A percentile compares a stretch with the other conserved stretches of the same genome.
phyloP scores from a whole-genome alignment of 2,888 invertebrate genomes.

The Cyclophora albipunctata region DNA sequence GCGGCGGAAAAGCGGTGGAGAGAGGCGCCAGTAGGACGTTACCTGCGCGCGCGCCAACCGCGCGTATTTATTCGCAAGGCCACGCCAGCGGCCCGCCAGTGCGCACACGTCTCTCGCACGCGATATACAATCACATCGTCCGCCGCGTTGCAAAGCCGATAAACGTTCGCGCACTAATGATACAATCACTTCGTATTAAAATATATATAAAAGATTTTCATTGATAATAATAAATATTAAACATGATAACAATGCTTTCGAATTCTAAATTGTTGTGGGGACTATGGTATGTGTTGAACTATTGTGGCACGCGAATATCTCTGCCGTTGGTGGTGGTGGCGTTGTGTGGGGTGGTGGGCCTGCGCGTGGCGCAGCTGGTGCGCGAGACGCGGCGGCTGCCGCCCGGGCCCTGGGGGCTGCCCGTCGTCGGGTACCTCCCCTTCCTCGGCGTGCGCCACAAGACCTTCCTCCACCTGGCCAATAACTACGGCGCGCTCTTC shows the following conservation, averaged over 20 bases:
- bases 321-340: slow-evolving; percentile 65
- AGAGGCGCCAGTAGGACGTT: slow-evolving; percentile 55
- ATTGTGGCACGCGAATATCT: slow-evolving; percentile 56
- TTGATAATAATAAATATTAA: slow-evolving; percentile 32
- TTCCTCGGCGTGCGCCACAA: slow-evolving; percentile 88
- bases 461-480: slow-evolving; percentile 83
- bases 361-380: slow-evolving; percentile 63
- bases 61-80: slow-evolving; percentile 73
- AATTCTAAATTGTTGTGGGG: slow-evolving; percentile 74
- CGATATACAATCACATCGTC: slow-evolving; percentile 54
- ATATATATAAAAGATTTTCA: slow-evolving; percentile 25
- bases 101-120: slow-evolving; percentile 66
- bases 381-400: slow-evolving; percentile 76
- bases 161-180: slow-evolving; percentile 55
- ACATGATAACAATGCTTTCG: slow-evolving; percentile 51
- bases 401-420: slow-evolving; percentile 92
- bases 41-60: slow-evolving; percentile 54
- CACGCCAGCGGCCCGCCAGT: slow-evolving; percentile 67
- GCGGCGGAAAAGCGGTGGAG: slow-evolving; percentile 51
- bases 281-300: slow-evolving; percentile 61
- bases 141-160: slow-evolving; percentile 49
- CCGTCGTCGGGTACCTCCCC: slow-evolving; percentile 88
- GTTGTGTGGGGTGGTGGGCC: slow-evolving; percentile 68
- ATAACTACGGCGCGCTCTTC: slow-evolving; percentile 87
- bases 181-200: slow-evolving; percentile 40